Conservation (phyloP, 2,888 invertebrate genomes). For the Urechis unicinctus region DNA sequence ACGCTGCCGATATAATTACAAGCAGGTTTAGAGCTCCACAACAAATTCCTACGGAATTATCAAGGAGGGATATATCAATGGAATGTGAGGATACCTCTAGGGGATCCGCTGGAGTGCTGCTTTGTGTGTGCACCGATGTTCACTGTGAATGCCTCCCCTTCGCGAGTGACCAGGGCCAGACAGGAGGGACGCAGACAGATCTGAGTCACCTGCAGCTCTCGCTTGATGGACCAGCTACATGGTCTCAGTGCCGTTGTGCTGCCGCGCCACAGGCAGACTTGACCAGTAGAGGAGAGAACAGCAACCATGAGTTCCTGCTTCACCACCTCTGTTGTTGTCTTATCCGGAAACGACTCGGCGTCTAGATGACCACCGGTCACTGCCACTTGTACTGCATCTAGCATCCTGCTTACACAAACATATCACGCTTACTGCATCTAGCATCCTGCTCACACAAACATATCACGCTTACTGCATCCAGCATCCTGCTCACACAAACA, state of each 20-base stretch:
- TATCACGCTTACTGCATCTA: constrained; percentile 49
- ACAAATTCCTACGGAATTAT: no score
- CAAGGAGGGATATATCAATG: no score
- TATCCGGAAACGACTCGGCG: constrained; percentile 46
- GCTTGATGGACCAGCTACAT: constrained; percentile 61
- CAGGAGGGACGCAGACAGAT: constrained; percentile 59
- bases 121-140: constrained; percentile 25
- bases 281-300: no score
- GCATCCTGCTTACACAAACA: constrained; percentile 30
- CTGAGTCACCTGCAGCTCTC: constrained; percentile 58
- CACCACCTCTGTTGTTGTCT: no score
- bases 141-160: constrained; percentile 67
- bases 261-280: constrained; percentile 64
- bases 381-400: constrained; percentile 49
- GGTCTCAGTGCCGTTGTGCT: constrained; percentile 48
- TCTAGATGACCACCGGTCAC: constrained; percentile 58
- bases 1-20: no score
- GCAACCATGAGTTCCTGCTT: no score
- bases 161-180: constrained; percentile 60
- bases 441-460: constrained; percentile 30
- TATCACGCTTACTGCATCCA: constrained; percentile 49
- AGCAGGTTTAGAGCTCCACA: no score
- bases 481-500: constrained; percentile 30
- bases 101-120: background rate
- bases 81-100: no score